Base-by-base conservation (phyloP, 2,113 vertebrate genomes). In the Pionites leucogaster region DNA sequence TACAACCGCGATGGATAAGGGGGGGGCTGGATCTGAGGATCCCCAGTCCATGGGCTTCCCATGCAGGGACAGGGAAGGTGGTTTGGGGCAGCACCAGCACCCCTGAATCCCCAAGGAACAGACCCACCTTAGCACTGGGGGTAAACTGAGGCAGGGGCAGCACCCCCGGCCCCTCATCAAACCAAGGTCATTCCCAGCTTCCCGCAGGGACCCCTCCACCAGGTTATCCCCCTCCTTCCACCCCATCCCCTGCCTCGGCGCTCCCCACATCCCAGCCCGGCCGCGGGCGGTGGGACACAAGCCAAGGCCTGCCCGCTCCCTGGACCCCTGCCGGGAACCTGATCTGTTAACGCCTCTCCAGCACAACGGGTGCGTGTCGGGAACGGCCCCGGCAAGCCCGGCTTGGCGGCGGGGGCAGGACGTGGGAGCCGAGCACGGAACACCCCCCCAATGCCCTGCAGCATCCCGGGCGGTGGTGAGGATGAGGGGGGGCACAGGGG, bases 281-380 rank as follows among this genome's bases (percentile, higher is more conserved):
- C 3, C 0, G 14, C 71, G 4, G 0, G 50, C 5, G 35, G 59
- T 85, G 92, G 95, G 96, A 91, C 18, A 15, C 96, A 96, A 95
- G 96, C 95, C 93, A 95, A 95, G 91, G 81, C 96, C 90, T 97
- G 96, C 92, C 96, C 23, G 17, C 57, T 88, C 52, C 91, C 82
- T 92, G 94, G 92, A 88, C 91, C 92, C 86, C 90, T 94, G 95
- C 95, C 96, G 37, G 96, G 78, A 97, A 97, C 57, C 25, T 1
- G 86, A 97, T 93, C 95, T 92, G 96, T 96, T 96, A 96, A 96
- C 22, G 55, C 68, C 92, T 94, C 29, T 10, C 52, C 33, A 37
- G 91, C 42, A 0, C 17, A 11, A 50, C 42, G 67, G 86, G 77
- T 80, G 93, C 91, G 25, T 95, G 92, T 92, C 2, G 1, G 91